These are phyloP conservation scores for Graphium colonna DNA, from an alignment of 2,888 invertebrate genomes.

Conservation along the genomic window DNA sequence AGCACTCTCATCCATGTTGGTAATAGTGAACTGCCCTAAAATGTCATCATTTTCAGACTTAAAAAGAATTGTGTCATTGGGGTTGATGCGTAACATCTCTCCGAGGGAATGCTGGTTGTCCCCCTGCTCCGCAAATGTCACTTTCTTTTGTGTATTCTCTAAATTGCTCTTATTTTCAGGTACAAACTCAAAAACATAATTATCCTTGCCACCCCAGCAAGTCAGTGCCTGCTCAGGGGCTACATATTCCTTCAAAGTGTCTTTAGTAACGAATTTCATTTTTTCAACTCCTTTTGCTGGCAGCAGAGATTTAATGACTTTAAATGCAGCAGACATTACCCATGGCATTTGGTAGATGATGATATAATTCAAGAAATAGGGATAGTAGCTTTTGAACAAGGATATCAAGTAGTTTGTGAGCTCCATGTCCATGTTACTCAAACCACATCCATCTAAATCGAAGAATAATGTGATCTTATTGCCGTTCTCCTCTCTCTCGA, in stretches of 20 bases:
- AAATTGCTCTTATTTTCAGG: constrained; percentile 75
- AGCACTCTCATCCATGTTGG: constrained; percentile 81
- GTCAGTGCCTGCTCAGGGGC: constrained; percentile 86
- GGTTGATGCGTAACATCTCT: constrained; percentile 82
- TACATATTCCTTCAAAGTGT: constrained; percentile 86
- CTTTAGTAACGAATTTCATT: constrained; percentile 91
- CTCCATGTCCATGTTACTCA: constrained; percentile 95
- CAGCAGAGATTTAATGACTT: constrained; percentile 91
- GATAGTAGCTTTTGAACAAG: constrained; percentile 93
- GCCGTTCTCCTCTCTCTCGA: constrained; percentile 87
- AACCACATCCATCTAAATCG: constrained; percentile 93
- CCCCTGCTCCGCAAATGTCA: constrained; percentile 54
- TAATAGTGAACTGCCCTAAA: constrained; percentile 83
- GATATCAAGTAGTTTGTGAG: constrained; percentile 92
- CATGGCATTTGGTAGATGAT: constrained; percentile 96
- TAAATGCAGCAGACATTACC: constrained; percentile 95
- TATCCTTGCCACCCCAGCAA: constrained; percentile 90
- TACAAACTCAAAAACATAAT: constrained; percentile 85
- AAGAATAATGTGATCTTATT: constrained; percentile 91
- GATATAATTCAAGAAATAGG: constrained; percentile 92
- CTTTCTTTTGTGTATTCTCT: constrained; percentile 72
- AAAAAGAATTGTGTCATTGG: constrained; percentile 86
- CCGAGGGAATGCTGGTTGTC: constrained; percentile 62
- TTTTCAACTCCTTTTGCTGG: constrained; percentile 93
- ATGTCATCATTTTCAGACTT: constrained; percentile 84